Evolutionary conservation across 2,113 vertebrate genomes (phyloP).

Genomic region (Pygoscelis adeliae): DNA sequence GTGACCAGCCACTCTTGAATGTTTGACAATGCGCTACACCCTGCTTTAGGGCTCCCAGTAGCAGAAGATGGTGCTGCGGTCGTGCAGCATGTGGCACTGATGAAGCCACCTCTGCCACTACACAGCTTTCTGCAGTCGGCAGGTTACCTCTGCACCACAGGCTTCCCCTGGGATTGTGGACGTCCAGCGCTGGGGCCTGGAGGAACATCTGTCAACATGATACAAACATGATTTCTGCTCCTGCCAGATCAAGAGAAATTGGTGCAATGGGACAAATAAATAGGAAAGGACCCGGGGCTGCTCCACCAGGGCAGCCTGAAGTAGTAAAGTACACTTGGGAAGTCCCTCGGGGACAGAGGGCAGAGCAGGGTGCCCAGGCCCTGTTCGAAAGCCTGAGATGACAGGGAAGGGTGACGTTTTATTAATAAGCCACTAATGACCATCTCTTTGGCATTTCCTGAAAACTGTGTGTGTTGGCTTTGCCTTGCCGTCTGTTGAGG

Average conservation of each 20-base stretch:
- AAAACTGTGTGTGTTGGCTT: background rate
- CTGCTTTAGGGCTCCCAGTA: background rate
- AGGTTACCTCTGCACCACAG: background rate
- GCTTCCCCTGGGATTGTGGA: background rate
- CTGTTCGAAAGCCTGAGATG: background rate
- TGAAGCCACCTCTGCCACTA: background rate
- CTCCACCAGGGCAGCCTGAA: background rate
- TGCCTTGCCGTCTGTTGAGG: background rate
- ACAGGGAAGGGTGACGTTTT: background rate
- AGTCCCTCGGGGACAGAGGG: background rate
- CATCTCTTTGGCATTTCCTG: conserved; percentile 3
- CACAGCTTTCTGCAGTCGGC: fast-evolving
- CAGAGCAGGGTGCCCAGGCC: background rate
- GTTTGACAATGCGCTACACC: background rate
- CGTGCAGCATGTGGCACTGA: fast-evolving
- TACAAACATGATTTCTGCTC: background rate
- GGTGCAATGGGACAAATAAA: background rate
- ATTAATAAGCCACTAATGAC: conserved; percentile 9
- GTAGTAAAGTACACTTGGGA: background rate
- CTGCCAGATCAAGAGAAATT: background rate
- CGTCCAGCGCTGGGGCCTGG: background rate
- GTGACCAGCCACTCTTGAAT: background rate
- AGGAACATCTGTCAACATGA: background rate
- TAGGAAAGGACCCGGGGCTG: fast-evolving
- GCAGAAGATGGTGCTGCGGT: background rate